Evolutionary conservation across 1,140 invertebrate species (phyloP), one percentile per base, ranked within the genome.

Genomic region (Oncopeltus fasciatus): DNA sequence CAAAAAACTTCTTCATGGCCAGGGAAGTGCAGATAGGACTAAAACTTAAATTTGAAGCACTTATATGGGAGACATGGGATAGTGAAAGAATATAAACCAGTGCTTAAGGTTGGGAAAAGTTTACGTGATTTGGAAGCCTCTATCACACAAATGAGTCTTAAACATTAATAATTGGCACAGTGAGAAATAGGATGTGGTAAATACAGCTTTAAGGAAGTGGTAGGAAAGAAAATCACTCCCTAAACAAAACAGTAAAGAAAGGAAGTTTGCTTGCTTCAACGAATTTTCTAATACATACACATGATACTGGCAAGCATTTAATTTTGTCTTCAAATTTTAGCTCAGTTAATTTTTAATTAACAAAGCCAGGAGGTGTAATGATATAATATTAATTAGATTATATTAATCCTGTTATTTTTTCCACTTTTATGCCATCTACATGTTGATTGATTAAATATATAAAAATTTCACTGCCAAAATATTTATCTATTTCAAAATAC

Each of bases 91-190:
- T 53, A 16, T 26, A 38, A 38, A 38, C 14, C 31, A 38, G 49
- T 53, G 24, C 20, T 53, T 53, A 53, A 18, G 24, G 24, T 53
- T 24, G 21, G 24, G 49, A 24, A 53, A 53, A 24, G 20, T 53
- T 53, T 14, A 53, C 20, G 24, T 24, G 18, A 24, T 18, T 53
- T 12, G 18, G 18, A 53, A 53, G 49, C 49, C 26, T 53, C 49
- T 53, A 53, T 53, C 24, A 21, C 49, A 53, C 24, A 53, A 26
- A 46, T 26, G 24, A 53, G 24, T 24, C 49, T 53, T 53, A 53
- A 16, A 18, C 20, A 24, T 53, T 53, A 24, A 53, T 53, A 26
- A 53, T 53, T 53, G 49, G 49, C 49, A 53, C 49, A 53, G 49
- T 53, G 49, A 53, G 24, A 53, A 53, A 24, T 24, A 53, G 26